Percentiles rank a stretch among this genome's conserved stretches.
phyloP scores from a whole-genome alignment of 2,888 invertebrate genomes.

The Eupithecia centaureata region DNA sequence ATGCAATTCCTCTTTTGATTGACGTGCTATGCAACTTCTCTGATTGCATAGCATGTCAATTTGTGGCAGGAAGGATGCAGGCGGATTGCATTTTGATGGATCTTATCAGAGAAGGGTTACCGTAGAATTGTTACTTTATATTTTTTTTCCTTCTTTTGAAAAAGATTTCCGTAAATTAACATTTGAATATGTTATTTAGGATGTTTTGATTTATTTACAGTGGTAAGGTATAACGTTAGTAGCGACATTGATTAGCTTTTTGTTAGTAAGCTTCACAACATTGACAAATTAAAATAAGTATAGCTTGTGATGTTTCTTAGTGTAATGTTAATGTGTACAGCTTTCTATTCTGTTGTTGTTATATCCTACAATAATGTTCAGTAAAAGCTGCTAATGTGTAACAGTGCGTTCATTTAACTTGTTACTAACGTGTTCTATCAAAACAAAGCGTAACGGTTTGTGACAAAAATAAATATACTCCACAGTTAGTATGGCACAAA shows the following conservation, averaged over 20 bases:
- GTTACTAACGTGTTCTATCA: slow-evolving; percentile 14
- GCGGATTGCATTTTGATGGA: too few relatives aligned
- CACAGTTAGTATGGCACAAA: slow-evolving; percentile 19
- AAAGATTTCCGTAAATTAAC: too few relatives aligned
- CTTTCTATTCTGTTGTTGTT: slow-evolving; percentile 6
- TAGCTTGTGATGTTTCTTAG: slow-evolving; percentile 28
- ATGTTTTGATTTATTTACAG: neutral
- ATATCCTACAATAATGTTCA: slow-evolving; percentile 25
- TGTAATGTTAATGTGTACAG: slow-evolving; percentile 28
- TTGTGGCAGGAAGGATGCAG: too few relatives aligned
- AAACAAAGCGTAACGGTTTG: slow-evolving; percentile 26
- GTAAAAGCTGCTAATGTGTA: slow-evolving; percentile 39
- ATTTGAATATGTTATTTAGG: too few relatives aligned
- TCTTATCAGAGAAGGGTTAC: too few relatives aligned
- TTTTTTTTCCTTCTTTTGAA: too few relatives aligned
- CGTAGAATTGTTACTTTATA: too few relatives aligned
- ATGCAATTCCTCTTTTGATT: too few relatives aligned
- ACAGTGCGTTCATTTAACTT: slow-evolving; percentile 22
- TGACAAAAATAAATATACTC: slow-evolving; percentile 16
- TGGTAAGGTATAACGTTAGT: slow-evolving; percentile 34
- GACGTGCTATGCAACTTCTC: too few relatives aligned
- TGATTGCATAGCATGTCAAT: too few relatives aligned
- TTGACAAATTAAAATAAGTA: slow-evolving; percentile 45
- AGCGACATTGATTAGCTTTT: slow-evolving; percentile 46
- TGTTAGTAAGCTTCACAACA: slow-evolving; percentile 53